Evolutionary conservation across 2,888 invertebrate genomes (phyloP).

Genomic region (Cataglyphis altisquamis): DNA sequence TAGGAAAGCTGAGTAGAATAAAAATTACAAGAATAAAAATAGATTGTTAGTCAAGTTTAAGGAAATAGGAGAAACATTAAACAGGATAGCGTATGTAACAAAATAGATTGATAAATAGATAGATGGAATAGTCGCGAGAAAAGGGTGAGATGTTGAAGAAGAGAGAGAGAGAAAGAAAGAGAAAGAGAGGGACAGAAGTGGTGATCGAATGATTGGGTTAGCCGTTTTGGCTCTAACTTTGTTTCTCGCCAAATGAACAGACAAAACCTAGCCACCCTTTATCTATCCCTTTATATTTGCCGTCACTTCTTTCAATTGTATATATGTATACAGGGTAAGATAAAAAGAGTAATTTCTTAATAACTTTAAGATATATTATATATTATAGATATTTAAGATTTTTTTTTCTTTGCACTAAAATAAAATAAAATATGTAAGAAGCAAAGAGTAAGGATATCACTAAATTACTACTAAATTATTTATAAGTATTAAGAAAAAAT

Average conservation of each 20-base stretch:
- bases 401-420: not conserved
- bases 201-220: conserved; percentile 83
- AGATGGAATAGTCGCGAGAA: not conserved
- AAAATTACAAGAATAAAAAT: conserved; percentile 19
- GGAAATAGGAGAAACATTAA: conserved; percentile 18
- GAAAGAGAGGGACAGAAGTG: conserved; percentile 45
- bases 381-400: not conserved
- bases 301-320: conserved; percentile 27
- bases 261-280: conserved; percentile 73
- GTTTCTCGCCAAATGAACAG: conserved; percentile 82
- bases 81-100: conserved; percentile 1
- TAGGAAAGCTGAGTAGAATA: not conserved
- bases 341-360: not conserved
- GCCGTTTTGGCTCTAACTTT: conserved; percentile 81
- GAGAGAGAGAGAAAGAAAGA: not conserved
- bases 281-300: conserved; percentile 34
- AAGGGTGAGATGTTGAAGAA: conserved; percentile 1
- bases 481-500: not conserved
- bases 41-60: not conserved
- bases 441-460: not conserved
- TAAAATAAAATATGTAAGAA: not conserved
- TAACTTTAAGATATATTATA: conserved; percentile 1
- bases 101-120: conserved; percentile 50
- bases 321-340: not conserved
- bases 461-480: not conserved